Evolutionary conservation across 2,797 vertebrate genomes (phyloP).

Genomic region (Clamator glandarius): DNA sequence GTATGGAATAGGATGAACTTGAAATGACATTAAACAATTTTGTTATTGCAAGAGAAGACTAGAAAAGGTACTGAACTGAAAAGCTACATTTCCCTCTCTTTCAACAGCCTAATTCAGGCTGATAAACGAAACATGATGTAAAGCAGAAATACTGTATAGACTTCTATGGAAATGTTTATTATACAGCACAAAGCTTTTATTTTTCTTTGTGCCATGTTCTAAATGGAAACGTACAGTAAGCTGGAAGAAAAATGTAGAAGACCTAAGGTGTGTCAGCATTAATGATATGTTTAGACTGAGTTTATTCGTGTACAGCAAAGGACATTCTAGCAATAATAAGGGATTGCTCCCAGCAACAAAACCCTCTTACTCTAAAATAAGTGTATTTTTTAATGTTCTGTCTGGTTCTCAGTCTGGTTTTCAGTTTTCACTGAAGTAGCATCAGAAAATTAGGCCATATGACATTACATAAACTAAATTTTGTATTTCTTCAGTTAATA

Average conservation of each 20-base stretch:
- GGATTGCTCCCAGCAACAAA: not conserved
- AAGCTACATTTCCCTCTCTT: constrained; percentile 46
- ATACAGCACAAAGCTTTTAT: constrained; percentile 45
- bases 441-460: not conserved
- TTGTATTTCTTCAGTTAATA: not conserved
- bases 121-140: constrained; percentile 62
- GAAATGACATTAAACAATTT: constrained; percentile 76
- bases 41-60: constrained; percentile 58
- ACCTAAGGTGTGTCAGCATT: not conserved
- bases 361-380: not conserved
- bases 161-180: constrained; percentile 52
- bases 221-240: not conserved
- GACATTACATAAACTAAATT: not conserved
- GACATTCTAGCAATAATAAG: not conserved
- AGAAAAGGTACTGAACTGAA: constrained; percentile 53
- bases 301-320: not conserved
- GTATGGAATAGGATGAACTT: constrained; percentile 71
- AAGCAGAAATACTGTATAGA: constrained; percentile 46
- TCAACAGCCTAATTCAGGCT: constrained; percentile 50
- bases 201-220: constrained; percentile 30
- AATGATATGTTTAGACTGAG: constrained; percentile 9
- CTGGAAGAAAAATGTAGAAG: constrained; percentile 7
- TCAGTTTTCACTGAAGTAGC: not conserved
- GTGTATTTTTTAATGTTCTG: not conserved
- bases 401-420: not conserved